Base-by-base conservation (phyloP, 2,797 vertebrate species). In the Tolypeutes matacus region DNA sequence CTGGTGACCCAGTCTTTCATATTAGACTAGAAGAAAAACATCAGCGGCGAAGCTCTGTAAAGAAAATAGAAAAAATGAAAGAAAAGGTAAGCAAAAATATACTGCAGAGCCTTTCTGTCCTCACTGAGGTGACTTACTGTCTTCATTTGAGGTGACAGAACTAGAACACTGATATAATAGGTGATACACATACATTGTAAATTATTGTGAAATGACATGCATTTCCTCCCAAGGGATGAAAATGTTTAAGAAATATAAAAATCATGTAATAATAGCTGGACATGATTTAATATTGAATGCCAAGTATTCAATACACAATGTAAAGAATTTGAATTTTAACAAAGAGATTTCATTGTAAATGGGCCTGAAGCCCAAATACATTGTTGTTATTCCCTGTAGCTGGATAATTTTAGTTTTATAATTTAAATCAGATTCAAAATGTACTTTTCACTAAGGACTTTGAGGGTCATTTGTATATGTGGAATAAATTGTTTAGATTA, bases 11-110 rank as follows among this genome's bases (percentile, higher is more conserved):
- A 0, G 99, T 99, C 93, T 99, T 99, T 98, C 99, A 99, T 91
- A 99, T 99, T 94, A 98, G 99, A 39, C 98, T 99, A 69, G 99
- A 99, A 97, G 99, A 99, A 83, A 99, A 99, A 96, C 99, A 99
- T 97, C 99, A 99, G 97, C 98, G 99, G 83, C 98, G 99, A 70
- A 99, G 99, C 98, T 99, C 99, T 23, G 99, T 99, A 95, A 99
- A 99, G 97, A 99, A 99, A 98, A 99, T 99, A 1, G 99, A 99
- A 98, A 99, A 99, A 98, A 99, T 99, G 99, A 99, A 99, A 97
- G 99, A 99, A 98, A 99, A 99, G 98, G 99, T 99, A 98, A 98
- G 96, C 85, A 78, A 20, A 65, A 91, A 36, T 93, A 94, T 2
- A 17, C 46, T 14, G 4, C 83, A 84, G 29, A 72, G 21, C 21